phyloP scores from a whole-genome alignment of 92 coral and sea anemone species.

The Micromussa lordhowensis region DNA sequence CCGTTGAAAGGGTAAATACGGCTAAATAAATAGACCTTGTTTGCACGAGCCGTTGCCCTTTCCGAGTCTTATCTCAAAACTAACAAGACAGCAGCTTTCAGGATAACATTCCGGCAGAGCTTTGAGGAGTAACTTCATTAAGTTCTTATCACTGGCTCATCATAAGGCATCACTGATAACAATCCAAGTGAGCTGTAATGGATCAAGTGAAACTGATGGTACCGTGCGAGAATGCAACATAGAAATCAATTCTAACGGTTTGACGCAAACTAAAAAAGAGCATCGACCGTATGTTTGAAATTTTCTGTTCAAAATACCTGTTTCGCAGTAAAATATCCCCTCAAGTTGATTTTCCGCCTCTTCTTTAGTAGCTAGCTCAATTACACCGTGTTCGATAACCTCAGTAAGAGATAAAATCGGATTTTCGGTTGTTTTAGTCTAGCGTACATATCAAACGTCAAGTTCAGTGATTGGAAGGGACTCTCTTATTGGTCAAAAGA shows the following conservation, averaged over 20 bases:
- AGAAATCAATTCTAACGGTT: not conserved
- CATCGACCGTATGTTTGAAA: not conserved
- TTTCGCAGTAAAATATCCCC: not conserved
- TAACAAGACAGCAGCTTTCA: slow-evolving; percentile 57
- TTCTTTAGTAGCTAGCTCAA: not conserved
- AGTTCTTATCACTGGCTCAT: slow-evolving; percentile 33
- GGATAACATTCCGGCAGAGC: slow-evolving; percentile 25
- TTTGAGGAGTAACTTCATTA: slow-evolving; percentile 24
- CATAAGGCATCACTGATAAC: slow-evolving; percentile 28
- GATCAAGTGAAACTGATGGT: slow-evolving; percentile 15
- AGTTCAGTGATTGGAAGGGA: not conserved
- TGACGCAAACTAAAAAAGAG: too few species aligned
- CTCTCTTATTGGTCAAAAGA: slow-evolving; percentile 1
- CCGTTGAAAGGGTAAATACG: slow-evolving; percentile 39
- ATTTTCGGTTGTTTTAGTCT: not conserved
- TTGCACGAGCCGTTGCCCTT: slow-evolving; percentile 20
- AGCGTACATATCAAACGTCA: slow-evolving; percentile 13
- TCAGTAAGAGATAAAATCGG: slow-evolving; percentile 29
- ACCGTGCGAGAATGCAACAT: not conserved
- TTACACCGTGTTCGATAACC: slow-evolving; percentile 8
- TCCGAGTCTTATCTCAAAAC: slow-evolving; percentile 41
- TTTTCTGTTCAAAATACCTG: not conserved
- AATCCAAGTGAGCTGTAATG: not conserved
- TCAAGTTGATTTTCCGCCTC: not conserved
- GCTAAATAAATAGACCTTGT: slow-evolving; percentile 36